phyloP scores from a whole-genome alignment of 2,113 vertebrate species.

The Notarius lentiginosus region DNA sequence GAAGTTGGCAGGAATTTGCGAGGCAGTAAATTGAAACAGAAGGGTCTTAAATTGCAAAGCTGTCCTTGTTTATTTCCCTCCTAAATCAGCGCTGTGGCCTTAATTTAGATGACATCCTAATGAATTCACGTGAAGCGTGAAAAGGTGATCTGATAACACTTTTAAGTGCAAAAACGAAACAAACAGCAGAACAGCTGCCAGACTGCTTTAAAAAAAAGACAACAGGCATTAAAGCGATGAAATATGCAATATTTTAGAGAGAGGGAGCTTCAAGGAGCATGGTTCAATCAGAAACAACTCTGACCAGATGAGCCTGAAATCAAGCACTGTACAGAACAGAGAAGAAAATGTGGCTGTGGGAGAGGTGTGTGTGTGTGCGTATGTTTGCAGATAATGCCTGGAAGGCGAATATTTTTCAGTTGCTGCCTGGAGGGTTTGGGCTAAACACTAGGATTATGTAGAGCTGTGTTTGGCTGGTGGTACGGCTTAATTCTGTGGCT shows the following conservation, averaged over 20 bases:
- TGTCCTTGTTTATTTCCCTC: slow-evolving; percentile 52
- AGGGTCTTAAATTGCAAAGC: slow-evolving; percentile 48
- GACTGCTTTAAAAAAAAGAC: slow-evolving; percentile 20
- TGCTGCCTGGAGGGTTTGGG: slow-evolving; percentile 8
- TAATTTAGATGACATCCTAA: slow-evolving; percentile 54
- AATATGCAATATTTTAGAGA: slow-evolving; percentile 48
- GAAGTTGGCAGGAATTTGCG: slow-evolving; percentile 44
- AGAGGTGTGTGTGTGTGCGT: slow-evolving; percentile 4
- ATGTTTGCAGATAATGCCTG: slow-evolving; percentile 29
- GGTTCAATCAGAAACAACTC: slow-evolving; percentile 36
- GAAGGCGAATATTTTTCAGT: slow-evolving; percentile 31
- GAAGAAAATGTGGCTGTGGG: background rate
- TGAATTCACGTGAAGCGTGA: slow-evolving; percentile 50
- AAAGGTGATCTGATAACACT: slow-evolving; percentile 50
- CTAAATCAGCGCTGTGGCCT: slow-evolving; percentile 53
- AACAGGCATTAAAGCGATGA: slow-evolving; percentile 46
- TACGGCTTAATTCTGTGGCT: background rate
- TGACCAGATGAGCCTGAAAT: slow-evolving; percentile 31
- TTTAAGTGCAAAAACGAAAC: slow-evolving; percentile 43
- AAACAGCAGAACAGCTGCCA: slow-evolving; percentile 40
- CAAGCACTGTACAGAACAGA: background rate
- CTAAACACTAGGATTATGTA: background rate
- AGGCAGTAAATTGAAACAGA: slow-evolving; percentile 54
- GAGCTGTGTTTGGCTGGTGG: background rate
- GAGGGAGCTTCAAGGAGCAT: slow-evolving; percentile 31